A percentile compares a stretch with the other conserved stretches of the same genome.
Conservation (phyloP, 2,888 invertebrate species). For the Temnothorax rugatulus region DNA sequence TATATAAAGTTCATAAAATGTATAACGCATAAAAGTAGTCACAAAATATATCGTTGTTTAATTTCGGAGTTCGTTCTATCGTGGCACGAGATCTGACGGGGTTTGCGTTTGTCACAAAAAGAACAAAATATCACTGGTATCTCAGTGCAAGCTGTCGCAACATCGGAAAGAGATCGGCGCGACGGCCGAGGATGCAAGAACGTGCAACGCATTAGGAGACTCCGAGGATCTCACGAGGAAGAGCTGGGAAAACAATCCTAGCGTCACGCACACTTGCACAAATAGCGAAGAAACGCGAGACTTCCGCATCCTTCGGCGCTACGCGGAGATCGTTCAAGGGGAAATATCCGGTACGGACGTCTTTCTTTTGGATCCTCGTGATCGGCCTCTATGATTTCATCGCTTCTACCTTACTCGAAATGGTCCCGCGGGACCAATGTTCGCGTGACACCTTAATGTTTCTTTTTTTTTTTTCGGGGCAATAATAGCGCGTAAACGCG, state of each 20-base stretch:
- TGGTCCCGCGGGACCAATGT: conserved; percentile 12
- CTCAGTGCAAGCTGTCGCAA: conserved; percentile 59
- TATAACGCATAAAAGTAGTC: background rate
- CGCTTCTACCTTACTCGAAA: conserved; percentile 18
- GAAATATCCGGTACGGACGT: conserved; percentile 48
- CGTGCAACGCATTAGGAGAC: conserved; percentile 65
- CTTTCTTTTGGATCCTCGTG: conserved; percentile 45
- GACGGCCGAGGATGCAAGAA: conserved; percentile 57
- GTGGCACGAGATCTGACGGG: conserved; percentile 35
- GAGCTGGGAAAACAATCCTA: conserved; percentile 75
- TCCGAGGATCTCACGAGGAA: conserved; percentile 44
- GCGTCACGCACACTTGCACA: conserved; percentile 78
- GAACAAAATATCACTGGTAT: conserved; percentile 23
- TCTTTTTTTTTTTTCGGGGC: conserved; percentile 20
- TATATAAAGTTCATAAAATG: background rate
- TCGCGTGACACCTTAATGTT: conserved; percentile 20
- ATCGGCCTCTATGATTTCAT: conserved; percentile 39
- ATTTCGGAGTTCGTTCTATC: conserved; percentile 22
- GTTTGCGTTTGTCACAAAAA: conserved; percentile 41
- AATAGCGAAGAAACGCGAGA: conserved; percentile 78
- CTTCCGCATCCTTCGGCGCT: conserved; percentile 70
- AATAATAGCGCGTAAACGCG: conserved; percentile 47
- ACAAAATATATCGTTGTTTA: conserved; percentile 2
- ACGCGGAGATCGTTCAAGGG: conserved; percentile 28
- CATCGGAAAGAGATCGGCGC: conserved; percentile 51